These are phyloP conservation scores for Palythoa heliodiscus DNA, from an alignment of 92 coral and sea anemone genomes.

Conservation along the genomic window DNA sequence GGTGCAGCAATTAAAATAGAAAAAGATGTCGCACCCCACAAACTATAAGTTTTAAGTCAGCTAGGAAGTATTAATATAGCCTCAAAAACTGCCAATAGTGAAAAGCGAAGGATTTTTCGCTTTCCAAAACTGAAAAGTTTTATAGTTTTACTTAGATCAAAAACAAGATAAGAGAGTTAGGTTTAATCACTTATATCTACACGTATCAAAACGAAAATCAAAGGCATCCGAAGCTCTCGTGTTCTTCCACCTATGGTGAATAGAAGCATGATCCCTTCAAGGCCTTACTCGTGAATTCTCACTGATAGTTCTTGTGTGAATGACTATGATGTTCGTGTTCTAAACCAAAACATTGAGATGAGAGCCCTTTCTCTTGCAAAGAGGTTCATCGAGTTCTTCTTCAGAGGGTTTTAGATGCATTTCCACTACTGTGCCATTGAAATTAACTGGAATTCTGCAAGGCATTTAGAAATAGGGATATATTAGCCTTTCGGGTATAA, in stretches of 20 bases:
- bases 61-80: too few species aligned
- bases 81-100: too few species aligned
- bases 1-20: too few species aligned
- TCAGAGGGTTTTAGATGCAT: conserved; percentile 68
- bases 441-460: conserved; percentile 76
- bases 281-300: not conserved
- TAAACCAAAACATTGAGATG: conserved; percentile 54
- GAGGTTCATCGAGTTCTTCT: conserved; percentile 61
- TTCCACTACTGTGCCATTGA: conserved; percentile 71
- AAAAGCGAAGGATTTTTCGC: too few species aligned
- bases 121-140: too few species aligned
- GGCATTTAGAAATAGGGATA: conserved; percentile 2
- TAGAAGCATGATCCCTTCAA: too few species aligned
- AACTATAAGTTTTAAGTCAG: too few species aligned
- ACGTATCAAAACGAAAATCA: not conserved
- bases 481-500: not conserved
- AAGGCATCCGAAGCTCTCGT: not conserved
- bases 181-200: not conserved
- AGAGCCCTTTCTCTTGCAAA: conserved; percentile 78
- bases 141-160: too few species aligned
- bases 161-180: too few species aligned
- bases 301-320: not conserved
- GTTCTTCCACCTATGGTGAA: too few species aligned
- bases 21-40: too few species aligned
- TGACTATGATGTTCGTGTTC: not conserved